Evolutionary conservation across 2,113 vertebrate species (phyloP), one percentile per base, ranked within the genome.

Genomic region (Hippoglossus stenolepis): DNA sequence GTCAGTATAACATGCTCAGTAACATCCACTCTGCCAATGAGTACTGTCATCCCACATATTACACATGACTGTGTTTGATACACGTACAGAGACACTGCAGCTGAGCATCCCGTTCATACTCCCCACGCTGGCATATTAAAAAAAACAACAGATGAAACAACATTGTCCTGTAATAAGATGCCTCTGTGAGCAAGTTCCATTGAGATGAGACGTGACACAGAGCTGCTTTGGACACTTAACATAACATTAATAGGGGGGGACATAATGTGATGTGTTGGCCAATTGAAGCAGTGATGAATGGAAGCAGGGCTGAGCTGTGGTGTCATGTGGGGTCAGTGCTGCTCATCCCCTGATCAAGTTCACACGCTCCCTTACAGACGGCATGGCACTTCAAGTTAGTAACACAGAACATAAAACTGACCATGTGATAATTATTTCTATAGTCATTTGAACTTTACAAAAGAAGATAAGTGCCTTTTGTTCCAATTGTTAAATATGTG

Each of bases 271-370:
- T 17, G 45, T 47, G 45, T 47, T 47, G 45, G 45, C 15, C 15
- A 5, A 38, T 31, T 2, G 15, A 26, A 49, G 67, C 70, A 17
- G 18, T 73, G 85, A 84, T 72, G 78, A 84, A 73, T 70, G 60
- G 53, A 77, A 77, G 77, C 65, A 17, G 58, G 14, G 45, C 45
- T 47, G 45, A 26, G 66, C 62, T 72, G 62, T 69, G 63, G 40
- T 15, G 67, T 66, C 66, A 83, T 57, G 51, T 53, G n/a, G 35
- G 73, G 73, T 71, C 63, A 54, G 57, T 67, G 65, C 73, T 62
- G 20, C 56, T 60, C 72, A 69, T n/a, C 64, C 64, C n/a, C 56
- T 47, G 51, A 70, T 77, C 20, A 71, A 24, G 69, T 67, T 67
- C 56, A 68, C 70, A 74, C 3, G 60, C 75, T 79, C 75, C n/a